Base-by-base conservation (phyloP, 1,140 invertebrate species). In the Battus philenor region DNA sequence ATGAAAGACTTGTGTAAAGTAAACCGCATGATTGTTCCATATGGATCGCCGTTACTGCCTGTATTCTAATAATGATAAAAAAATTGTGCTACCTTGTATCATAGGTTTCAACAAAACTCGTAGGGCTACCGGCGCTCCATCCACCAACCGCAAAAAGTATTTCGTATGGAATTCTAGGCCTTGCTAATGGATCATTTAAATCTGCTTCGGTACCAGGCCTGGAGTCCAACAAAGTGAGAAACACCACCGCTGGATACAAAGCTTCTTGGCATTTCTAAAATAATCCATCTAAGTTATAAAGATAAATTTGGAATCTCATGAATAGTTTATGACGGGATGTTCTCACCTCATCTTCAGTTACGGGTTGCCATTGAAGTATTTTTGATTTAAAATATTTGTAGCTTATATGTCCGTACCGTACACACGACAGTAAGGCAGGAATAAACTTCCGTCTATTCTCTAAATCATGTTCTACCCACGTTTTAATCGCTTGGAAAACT, bases 51-150 rank as follows among this genome's bases (percentile, higher is more conserved):
- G n/a, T n/a, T n/a, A n/a, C n/a, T n/a, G n/a, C n/a, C n/a, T n/a
- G n/a, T n/a, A n/a, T n/a, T n/a, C n/a, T n/a, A n/a, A n/a, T n/a
- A n/a, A n/a, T n/a, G n/a, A n/a, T n/a, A 16, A n/a, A n/a, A n/a
- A n/a, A n/a, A n/a, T 22, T 16, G 17, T 12, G 8, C 43, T 58
- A 87, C 87, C 85, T 83, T 30, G 87, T 89, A 51, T 95, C 93
- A 76, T 94, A 95, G 3, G 91, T 93, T 83, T 95, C 93, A 10
- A 95, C 87, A 58, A 92, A 91, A 81, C 90, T 93, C 0, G 92
- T 94, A 1, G 93, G 93, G 48, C 90, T 91, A 7, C 92, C 92
- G 1, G 91, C 91, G 58, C 90, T 93, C 94, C 94, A 95, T 2
- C 94, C 94, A 10, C 91, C 92, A 32, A 93, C 88, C 3, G 90